Conservation (phyloP, 2,888 invertebrate genomes). For the Tryphoninae sp. region DNA sequence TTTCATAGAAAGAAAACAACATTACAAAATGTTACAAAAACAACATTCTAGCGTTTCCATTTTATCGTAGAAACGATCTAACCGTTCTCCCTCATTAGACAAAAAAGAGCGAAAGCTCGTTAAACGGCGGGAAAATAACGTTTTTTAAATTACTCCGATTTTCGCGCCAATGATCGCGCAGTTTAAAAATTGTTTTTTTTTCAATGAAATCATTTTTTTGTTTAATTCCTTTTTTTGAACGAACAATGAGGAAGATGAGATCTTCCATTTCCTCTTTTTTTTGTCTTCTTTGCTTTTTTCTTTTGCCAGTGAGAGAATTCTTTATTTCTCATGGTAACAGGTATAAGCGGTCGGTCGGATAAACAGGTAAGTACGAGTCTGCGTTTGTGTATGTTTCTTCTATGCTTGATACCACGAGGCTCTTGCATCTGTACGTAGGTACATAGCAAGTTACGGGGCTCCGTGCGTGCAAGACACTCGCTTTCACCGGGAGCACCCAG, state of each 20-base stretch:
- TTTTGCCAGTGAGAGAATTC: constrained; percentile 26
- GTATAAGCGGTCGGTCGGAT: background rate
- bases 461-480: constrained; percentile 64
- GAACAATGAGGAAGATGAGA: constrained; percentile 30
- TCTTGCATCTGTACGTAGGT: background rate
- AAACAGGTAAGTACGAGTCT: constrained; percentile 12
- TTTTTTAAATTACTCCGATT: background rate
- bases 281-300: constrained; percentile 7
- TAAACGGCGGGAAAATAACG: background rate
- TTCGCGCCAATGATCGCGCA: background rate
- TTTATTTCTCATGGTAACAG: constrained; percentile 47
- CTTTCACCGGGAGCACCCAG: constrained; percentile 64
- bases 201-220: background rate
- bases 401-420: constrained; percentile 18
- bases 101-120: background rate
- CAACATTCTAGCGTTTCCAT: background rate
- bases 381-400: constrained; percentile 29
- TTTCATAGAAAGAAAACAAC: background rate
- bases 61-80: background rate
- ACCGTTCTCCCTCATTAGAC: too few species aligned
- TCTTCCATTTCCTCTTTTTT: constrained; percentile 20
- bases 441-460: constrained; percentile 36
- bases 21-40: background rate
- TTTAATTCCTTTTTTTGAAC: constrained; percentile 14
- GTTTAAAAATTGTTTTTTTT: background rate